Conservation (phyloP, 2,113 vertebrate genomes). For the Sporophila hypoxantha region DNA sequence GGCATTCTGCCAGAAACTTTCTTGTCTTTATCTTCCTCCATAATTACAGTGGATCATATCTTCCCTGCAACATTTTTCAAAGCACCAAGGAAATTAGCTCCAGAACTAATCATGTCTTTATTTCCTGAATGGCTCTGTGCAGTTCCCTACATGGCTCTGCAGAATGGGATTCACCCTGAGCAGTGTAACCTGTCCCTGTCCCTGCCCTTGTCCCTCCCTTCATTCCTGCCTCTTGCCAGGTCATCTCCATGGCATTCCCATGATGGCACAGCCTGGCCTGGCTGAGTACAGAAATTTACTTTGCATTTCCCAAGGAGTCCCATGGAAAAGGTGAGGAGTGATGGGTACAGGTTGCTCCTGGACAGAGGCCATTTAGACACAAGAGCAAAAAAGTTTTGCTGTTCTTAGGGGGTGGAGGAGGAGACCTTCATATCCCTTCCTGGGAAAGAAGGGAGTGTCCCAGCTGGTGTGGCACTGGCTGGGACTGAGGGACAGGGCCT, state of each 20-base stretch:
- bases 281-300: background rate
- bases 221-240: background rate
- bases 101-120: conserved; percentile 28
- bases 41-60: conserved; percentile 34
- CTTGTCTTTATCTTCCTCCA: background rate
- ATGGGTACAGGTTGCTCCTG: background rate
- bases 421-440: background rate
- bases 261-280: background rate
- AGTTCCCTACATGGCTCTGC: rapidly evolving
- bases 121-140: background rate
- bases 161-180: background rate
- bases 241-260: background rate
- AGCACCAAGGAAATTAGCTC: conserved; percentile 39
- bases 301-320: too few species aligned
- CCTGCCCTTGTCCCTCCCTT: background rate
- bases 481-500: rapidly evolving
- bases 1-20: background rate
- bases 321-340: background rate
- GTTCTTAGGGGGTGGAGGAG: background rate
- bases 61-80: conserved; percentile 28
- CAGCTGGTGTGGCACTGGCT: background rate
- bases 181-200: background rate
- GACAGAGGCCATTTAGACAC: background rate
- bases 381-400: background rate
- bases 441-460: background rate